phyloP scores from a whole-genome alignment of 2,888 invertebrate species.

The Yponomeuta malinellus region DNA sequence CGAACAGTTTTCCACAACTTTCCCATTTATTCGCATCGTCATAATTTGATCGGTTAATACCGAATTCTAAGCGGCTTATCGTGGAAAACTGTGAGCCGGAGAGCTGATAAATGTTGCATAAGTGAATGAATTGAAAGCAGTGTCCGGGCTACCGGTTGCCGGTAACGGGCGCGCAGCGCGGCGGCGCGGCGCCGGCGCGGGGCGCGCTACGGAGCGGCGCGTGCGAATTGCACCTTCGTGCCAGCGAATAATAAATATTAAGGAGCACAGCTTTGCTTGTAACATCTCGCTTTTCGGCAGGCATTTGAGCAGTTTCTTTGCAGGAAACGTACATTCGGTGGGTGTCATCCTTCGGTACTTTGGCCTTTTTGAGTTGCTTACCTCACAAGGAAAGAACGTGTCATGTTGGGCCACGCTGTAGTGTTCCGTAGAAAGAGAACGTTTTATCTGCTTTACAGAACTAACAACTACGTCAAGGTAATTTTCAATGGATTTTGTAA shows the following conservation, averaged over 20 bases:
- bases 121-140: constrained; percentile 11
- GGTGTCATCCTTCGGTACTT: neutral
- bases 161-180: neutral
- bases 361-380: neutral
- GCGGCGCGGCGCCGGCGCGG: neutral
- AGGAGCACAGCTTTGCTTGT: constrained; percentile 24
- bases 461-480: too few relatives aligned
- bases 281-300: constrained; percentile 33
- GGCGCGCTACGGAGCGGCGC: neutral
- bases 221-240: constrained; percentile 33
- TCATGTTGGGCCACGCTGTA: too few relatives aligned
- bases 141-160: neutral
- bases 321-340: neutral
- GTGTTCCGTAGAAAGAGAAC: too few relatives aligned
- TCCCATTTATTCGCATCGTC: constrained; percentile 20
- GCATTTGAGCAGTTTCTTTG: constrained; percentile 27
- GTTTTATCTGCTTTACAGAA: too few relatives aligned
- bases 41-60: constrained; percentile 21
- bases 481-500: too few relatives aligned
- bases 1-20: constrained; percentile 27
- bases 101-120: constrained; percentile 12
- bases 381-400: too few relatives aligned
- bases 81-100: constrained; percentile 2
- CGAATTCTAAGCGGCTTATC: constrained; percentile 3
- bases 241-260: constrained; percentile 36